phyloP scores from a whole-genome alignment of 2,888 invertebrate genomes.

The Euphydryas editha region DNA sequence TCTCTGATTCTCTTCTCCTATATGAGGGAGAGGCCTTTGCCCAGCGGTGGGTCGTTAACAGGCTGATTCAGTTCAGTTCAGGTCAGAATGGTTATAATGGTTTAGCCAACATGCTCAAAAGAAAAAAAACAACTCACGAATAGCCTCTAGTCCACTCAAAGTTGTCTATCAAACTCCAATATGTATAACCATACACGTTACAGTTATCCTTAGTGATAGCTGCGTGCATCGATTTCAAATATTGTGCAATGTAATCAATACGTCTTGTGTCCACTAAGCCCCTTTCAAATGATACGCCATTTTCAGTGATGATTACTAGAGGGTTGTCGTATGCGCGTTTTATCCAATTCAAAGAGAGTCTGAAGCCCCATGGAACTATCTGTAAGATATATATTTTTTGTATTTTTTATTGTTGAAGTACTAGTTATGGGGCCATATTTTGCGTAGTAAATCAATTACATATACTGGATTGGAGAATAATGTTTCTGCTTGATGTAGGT shows the following conservation, averaged over 20 bases:
- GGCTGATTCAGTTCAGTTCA: too few relatives aligned
- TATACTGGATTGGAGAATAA: too few relatives aligned
- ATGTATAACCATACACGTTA: conserved; percentile 86
- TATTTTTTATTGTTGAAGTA: too few relatives aligned
- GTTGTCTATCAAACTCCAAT: conserved; percentile 92
- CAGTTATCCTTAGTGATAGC: conserved; percentile 83
- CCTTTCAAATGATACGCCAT: conserved; percentile 81
- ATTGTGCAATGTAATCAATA: conserved; percentile 79
- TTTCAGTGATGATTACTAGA: conserved; percentile 84
- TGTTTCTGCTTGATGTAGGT: too few relatives aligned
- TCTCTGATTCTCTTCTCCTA: too few relatives aligned
- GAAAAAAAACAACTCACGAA: conserved; percentile 71
- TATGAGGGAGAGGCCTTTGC: too few relatives aligned
- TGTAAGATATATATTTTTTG: too few relatives aligned
- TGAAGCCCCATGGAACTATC: conserved; percentile 87
- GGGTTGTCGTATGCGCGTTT: conserved; percentile 84
- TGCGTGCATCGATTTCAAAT: conserved; percentile 70
- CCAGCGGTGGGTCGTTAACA: too few relatives aligned
- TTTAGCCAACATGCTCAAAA: too few relatives aligned
- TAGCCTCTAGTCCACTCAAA: conserved; percentile 92
- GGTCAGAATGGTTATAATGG: too few relatives aligned
- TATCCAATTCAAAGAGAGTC: conserved; percentile 85
- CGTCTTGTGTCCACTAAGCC: conserved; percentile 75
- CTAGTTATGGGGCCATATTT: too few relatives aligned
- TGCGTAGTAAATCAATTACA: too few relatives aligned